Percentiles rank a stretch among this genome's conserved stretches.
Evolutionary conservation across 2,113 vertebrate species (phyloP).

Genomic region (Bos indicus): DNA sequence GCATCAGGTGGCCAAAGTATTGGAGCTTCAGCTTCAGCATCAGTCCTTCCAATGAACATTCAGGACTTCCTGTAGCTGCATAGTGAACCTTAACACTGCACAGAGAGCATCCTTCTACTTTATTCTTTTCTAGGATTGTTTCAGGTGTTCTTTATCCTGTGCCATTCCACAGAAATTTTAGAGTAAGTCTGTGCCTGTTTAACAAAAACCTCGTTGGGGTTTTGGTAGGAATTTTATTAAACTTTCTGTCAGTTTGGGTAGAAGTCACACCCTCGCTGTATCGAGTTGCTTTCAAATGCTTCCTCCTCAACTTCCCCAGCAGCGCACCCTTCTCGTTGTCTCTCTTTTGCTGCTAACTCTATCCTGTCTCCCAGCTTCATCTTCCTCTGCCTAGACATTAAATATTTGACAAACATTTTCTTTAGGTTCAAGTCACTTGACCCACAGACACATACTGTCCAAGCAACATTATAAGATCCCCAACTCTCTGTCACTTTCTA

Average conservation of each 20-base stretch:
- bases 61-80: neutral
- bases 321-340: neutral
- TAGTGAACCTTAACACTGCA: rapidly evolving
- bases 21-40: neutral
- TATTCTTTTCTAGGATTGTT: neutral
- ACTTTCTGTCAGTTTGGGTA: neutral
- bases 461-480: neutral
- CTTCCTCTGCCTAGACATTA: neutral
- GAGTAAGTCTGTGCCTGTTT: neutral
- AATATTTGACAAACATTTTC: neutral
- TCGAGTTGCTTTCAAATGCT: neutral
- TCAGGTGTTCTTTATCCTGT: neutral
- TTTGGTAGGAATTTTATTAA: neutral
- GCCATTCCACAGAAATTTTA: neutral
- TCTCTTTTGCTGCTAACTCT: neutral
- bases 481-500: neutral
- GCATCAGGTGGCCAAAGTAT: neutral
- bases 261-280: neutral
- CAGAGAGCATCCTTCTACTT: neutral
- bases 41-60: neutral
- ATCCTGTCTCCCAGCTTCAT: neutral
- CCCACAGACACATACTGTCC: neutral
- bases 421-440: neutral
- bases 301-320: neutral
- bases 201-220: neutral